These are phyloP conservation scores for Cyaniris semiargus DNA, from an alignment of 2,888 invertebrate genomes.

Conservation along the genomic window DNA sequence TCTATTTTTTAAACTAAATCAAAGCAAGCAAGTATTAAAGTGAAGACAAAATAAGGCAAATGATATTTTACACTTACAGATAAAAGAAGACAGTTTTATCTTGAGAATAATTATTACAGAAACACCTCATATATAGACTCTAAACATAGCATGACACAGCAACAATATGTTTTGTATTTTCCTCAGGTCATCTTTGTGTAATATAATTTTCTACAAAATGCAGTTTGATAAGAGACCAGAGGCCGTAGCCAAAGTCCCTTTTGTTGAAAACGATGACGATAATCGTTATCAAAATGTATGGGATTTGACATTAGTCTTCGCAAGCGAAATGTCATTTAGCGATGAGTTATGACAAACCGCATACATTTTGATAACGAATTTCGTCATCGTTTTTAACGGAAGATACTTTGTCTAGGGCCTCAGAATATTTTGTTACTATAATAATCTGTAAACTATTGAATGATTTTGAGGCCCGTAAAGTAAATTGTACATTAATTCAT, in stretches of 20 bases:
- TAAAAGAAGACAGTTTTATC: background rate
- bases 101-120: background rate
- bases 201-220: background rate
- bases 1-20: background rate
- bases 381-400: too few species aligned
- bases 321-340: too few species aligned
- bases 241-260: too few species aligned
- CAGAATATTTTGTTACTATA: background rate
- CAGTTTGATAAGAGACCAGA: background rate
- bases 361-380: too few species aligned
- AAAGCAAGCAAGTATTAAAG: background rate
- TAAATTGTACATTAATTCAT: too few species aligned
- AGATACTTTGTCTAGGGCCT: too few species aligned
- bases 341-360: too few species aligned
- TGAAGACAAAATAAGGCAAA: background rate
- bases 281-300: too few species aligned
- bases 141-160: background rate
- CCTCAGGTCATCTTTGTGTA: background rate
- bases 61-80: background rate
- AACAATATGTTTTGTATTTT: background rate
- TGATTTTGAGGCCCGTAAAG: background rate
- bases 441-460: background rate
- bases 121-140: background rate
- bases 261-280: too few species aligned
- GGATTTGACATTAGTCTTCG: too few species aligned